Base-by-base conservation (phyloP, 2,888 invertebrate genomes). In the Parapristionchus giblindavisi region DNA sequence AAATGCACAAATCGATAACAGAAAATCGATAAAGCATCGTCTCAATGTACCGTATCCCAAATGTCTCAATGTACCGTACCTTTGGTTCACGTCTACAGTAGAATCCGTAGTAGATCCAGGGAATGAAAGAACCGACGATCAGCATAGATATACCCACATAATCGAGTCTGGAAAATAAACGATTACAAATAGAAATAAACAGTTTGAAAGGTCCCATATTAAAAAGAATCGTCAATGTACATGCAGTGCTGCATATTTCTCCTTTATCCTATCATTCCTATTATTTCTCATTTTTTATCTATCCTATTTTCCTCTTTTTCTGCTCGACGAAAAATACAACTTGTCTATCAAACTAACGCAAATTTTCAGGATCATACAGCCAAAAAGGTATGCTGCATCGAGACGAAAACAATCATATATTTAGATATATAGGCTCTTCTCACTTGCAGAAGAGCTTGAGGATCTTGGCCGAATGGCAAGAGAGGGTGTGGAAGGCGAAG, bases 81-180 rank as follows among this genome's bases (percentile, higher is more conserved):
- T 85, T 87, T 3, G 87, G 87, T 71, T 85, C 84, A 43, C 80
- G 75, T 17, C 87, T 82, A 56, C 99, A 99, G 90, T 99, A 99
- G 91, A 99, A 99, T 86, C 97, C 96, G 89, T 99, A 99, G 90
- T 99, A 98, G 43, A 99, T 91, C 98, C 98, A 99, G 52, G 99
- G 99, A 83, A 99, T 96, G 91, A 98, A 98, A 58, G 97, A 97
- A 54, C 98, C 98, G 93, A 98, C 96, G 79, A 98, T 99, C 77
- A 99, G 91, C 88, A 99, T 90, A 32, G 97, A 96, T 87, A 99
- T 99, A 77, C 99, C 99, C 90, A 97, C 97, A 90, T 99, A 99
- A 90, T 99, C 99, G 88, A 99, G 91, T 88, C 93, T 93, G 52
- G 52, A 79, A 71, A 66, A 54, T 21, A 29, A 32, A 52, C n/a